Percentiles rank a stretch among this genome's conserved stretches.
Conservation (phyloP, 2,888 invertebrate species). For the Pasiphila rectangulata region DNA sequence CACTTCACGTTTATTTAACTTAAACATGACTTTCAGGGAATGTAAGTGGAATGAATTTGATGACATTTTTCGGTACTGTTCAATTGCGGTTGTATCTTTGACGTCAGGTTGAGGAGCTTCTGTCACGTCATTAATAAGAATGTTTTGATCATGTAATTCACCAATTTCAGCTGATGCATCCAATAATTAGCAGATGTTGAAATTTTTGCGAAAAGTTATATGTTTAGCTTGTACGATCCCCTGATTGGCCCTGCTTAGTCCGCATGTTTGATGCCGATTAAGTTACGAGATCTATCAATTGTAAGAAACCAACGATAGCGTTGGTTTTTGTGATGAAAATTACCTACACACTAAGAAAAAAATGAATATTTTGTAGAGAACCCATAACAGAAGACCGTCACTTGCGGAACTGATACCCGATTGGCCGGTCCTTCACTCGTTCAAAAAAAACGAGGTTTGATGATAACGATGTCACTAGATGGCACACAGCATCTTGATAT, state of each 20-base stretch:
- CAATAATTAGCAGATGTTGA: conserved; percentile 73
- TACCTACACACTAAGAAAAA: conserved; percentile 51
- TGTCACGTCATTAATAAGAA: conserved; percentile 68
- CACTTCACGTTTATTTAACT: conserved; percentile 69
- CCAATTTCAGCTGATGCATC: conserved; percentile 76
- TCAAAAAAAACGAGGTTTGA: conserved; percentile 93
- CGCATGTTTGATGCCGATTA: conserved; percentile 23
- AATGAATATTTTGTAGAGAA: conserved; percentile 77
- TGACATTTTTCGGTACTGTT: conserved; percentile 65
- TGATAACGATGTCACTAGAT: conserved; percentile 60
- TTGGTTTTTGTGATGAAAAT: conserved; percentile 13
- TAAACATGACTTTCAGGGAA: conserved; percentile 70
- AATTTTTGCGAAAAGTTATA: conserved; percentile 50
- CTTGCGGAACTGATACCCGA: conserved; percentile 97
- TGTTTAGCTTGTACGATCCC: conserved; percentile 33
- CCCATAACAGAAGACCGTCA: conserved; percentile 88
- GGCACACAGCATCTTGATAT: conserved; percentile 72
- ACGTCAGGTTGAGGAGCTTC: conserved; percentile 75
- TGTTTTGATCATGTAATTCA: conserved; percentile 59
- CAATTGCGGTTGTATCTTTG: conserved; percentile 70
- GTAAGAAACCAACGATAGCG: conserved; percentile 9
- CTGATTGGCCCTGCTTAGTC: conserved; percentile 18
- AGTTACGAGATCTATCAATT: conserved; percentile 14
- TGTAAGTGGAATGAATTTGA: conserved; percentile 79
- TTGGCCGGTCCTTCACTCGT: conserved; percentile 95